Base-by-base conservation (phyloP, 2,888 invertebrate species). In the Zeuzera pyrina region DNA sequence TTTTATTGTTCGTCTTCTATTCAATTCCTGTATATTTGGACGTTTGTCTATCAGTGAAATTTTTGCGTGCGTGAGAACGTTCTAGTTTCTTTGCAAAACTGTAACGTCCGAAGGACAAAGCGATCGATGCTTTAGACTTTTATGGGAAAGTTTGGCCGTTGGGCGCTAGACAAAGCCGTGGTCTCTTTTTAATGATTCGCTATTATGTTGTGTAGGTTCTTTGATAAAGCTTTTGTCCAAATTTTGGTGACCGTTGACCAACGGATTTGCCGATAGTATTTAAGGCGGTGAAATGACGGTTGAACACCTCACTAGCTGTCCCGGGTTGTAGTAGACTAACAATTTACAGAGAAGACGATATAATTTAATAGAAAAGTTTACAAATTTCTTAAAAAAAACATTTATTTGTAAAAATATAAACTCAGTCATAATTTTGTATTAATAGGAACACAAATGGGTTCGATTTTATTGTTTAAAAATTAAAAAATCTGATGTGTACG, bases 131-230 rank as follows among this genome's bases (percentile, higher is more conserved):
- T 33, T 52, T 50, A 48, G 57, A 53, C 47, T 51, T 61, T 52
- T 68, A 71, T 76, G 78, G 73, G 76, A 76, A 78, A 64, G 68
- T 67, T 57, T 41, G 53, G 57, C 47, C 51, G 64, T 68, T 67
- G 69, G 67, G 58, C 54, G 38, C 49, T 71, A 76, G 73, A 81
- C 79, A 81, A 81, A 57, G 39, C 49, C 54, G 49, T 74, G 81
- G 79, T 70, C 78, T 79, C 79, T 69, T 81, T 83, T 81, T 83
- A 83, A 83, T 81, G 78, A 83, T 78, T 67, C 46, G 57, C 71
- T 67, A 55, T 83, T 83, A 74, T 78, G 58, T 60, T 52, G 61
- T 48, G 54, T 10, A 47, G 44, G 53, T 56, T 54, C 56, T 65
- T 73, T 74, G 74, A 73, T 76, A 76, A 64, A 71, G 64, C 73